A percentile compares a stretch with the other conserved stretches of the same genome.
Conservation (phyloP, 2,113 vertebrate genomes). For the Oxyruncus cristatus region DNA sequence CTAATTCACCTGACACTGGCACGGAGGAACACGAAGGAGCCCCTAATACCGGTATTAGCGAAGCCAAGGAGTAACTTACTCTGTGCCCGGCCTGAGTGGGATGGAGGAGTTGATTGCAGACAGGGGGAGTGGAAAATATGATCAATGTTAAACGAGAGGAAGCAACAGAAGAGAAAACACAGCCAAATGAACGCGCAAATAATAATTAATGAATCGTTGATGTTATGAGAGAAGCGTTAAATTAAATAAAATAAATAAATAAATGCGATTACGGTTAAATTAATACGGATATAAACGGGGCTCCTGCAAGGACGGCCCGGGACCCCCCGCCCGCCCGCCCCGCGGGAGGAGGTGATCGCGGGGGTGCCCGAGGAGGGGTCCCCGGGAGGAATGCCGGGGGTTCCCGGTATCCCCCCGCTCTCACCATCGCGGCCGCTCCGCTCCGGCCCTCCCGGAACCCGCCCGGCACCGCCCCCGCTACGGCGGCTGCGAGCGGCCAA, state of each 20-base stretch:
- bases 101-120: conserved; percentile 91
- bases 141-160: conserved; percentile 83
- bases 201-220: conserved; percentile 70
- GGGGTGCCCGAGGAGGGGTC: not conserved
- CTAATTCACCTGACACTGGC: not conserved
- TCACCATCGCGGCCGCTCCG: conserved; percentile 1
- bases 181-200: conserved; percentile 72
- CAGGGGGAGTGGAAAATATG: conserved; percentile 67
- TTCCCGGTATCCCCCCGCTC: not conserved
- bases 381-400: not conserved
- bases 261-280: not conserved
- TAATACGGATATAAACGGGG: not conserved
- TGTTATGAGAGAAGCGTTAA: conserved; percentile 75
- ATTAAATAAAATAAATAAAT: not conserved
- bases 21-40: not conserved
- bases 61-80: conserved; percentile 89
- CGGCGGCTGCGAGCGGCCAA: not conserved
- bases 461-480: not conserved
- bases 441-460: not conserved
- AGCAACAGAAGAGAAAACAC: conserved; percentile 77
- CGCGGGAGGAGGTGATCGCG: not conserved
- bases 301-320: not conserved
- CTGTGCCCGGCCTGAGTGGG: conserved; percentile 95
- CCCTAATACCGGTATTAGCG: conserved; percentile 70
- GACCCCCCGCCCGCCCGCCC: not conserved